Evolutionary conservation across 2,113 vertebrate species (phyloP), one percentile per base, ranked within the genome.

Genomic region (Caloenas nicobarica): DNA sequence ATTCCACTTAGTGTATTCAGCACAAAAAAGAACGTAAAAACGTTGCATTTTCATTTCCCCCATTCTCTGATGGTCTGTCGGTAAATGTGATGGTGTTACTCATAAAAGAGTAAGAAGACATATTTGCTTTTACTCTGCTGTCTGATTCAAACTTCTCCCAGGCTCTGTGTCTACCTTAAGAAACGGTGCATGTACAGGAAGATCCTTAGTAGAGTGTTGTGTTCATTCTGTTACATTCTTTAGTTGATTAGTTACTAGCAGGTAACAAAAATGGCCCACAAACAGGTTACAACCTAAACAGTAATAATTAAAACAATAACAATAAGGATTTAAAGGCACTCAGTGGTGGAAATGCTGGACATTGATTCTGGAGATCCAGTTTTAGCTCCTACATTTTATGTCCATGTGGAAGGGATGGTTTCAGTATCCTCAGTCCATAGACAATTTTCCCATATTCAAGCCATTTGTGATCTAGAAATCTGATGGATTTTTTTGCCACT

Each of bases 21-120:
- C 80, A 64, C 65, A 91, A 81, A 89, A 50, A 48, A 79, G 24
- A 69, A 88, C 72, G 33, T 40, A 81, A 95, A 96, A 94, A 66
- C 25, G 33, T 36, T 70, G 61, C 74, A 53, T 97, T 96, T 89
- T 89, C 56, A 78, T 80, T 96, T 90, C 56, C 60, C 38, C 6
- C 46, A 5, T 91, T 97, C 69, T 65, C 44, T 69, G 57, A 74
- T 44, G 57, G 48, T 46, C 58, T 82, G 81, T 46, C 48, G 89
- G n/a, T 74, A 80, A 92, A 92, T 12, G 33, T 56, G 61, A 68
- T 86, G 12, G 13, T 86, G 12, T 54, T 58, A 80, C 36, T 66
- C 22, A 23, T 70, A 42, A 84, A 94, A 80, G 42, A 36, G 16
- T 54, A 70, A 70, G 40, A 91, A 62, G 3, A 78, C 60, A 42